Percentiles rank a stretch among this genome's conserved stretches.
These are phyloP conservation scores for Notothenia rossii DNA, from an alignment of 2,113 vertebrate genomes.

Conservation along the genomic window DNA sequence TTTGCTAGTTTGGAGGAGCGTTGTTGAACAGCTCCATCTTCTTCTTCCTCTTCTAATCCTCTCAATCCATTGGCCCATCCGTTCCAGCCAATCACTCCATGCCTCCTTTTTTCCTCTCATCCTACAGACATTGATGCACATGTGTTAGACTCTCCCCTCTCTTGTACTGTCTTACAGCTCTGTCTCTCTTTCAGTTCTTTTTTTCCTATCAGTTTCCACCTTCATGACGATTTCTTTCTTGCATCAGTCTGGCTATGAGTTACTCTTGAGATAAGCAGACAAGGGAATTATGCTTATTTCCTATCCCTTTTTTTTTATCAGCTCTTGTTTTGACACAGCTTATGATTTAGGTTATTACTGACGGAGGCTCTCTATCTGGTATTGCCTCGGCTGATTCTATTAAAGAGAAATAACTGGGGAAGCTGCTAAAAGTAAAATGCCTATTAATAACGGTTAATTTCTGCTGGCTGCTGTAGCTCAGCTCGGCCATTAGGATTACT, in stretches of 20 bases:
- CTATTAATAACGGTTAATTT: constrained; percentile 58
- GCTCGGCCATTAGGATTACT: constrained; percentile 26
- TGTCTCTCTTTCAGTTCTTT: neutral
- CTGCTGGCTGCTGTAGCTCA: constrained; percentile 25
- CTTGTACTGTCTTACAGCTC: constrained; percentile 18
- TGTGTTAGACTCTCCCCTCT: neutral
- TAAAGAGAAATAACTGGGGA: constrained; percentile 20
- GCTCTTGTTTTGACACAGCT: constrained; percentile 24
- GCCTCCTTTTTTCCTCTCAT: constrained; percentile 23
- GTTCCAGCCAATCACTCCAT: constrained; percentile 16
- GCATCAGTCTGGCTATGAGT: constrained; percentile 18
- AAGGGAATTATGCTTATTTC: neutral
- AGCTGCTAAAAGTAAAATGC: constrained; percentile 33
- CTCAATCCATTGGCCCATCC: constrained; percentile 45
- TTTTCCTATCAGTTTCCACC: constrained; percentile 14
- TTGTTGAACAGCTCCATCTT: constrained; percentile 37
- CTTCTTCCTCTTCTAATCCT: constrained; percentile 23
- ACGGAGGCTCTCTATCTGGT: neutral
- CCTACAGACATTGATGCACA: constrained; percentile 20
- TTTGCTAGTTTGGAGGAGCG: constrained; percentile 54
- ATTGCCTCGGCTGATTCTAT: constrained; percentile 32
- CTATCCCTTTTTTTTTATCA: neutral
- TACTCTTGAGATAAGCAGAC: constrained; percentile 14
- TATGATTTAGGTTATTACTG: constrained; percentile 24
- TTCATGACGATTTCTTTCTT: constrained; percentile 19